Evolutionary conservation across 2,797 vertebrate genomes (phyloP).

Genomic region (Eidolon dupreanum): DNA sequence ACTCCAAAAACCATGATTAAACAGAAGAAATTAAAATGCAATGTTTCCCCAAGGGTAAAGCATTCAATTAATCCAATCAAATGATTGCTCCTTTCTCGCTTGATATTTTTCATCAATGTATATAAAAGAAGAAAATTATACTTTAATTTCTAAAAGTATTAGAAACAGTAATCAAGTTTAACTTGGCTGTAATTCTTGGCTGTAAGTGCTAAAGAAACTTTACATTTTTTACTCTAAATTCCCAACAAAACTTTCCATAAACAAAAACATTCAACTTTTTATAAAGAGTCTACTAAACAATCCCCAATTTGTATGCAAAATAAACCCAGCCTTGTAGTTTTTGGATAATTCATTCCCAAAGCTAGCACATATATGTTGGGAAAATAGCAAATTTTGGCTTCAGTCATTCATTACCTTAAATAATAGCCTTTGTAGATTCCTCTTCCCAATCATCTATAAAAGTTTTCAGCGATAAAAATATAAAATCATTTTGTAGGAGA

Average conservation of each 20-base stretch:
- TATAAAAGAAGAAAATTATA: constrained; percentile 46
- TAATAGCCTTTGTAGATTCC: not conserved
- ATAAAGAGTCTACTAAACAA: not conserved
- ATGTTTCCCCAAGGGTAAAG: constrained; percentile 41
- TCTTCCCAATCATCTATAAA: not conserved
- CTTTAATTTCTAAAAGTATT: constrained; percentile 42
- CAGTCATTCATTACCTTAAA: not conserved
- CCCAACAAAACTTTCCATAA: constrained; percentile 39
- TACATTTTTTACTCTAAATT: constrained; percentile 46
- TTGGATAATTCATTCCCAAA: not conserved
- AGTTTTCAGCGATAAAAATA: not conserved
- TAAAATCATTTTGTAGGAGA: not conserved
- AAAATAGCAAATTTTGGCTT: not conserved
- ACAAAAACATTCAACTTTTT: constrained; percentile 28
- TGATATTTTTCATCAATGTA: constrained; percentile 42
- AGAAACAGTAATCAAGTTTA: constrained; percentile 36
- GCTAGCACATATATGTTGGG: not conserved
- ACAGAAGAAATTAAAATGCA: constrained; percentile 48
- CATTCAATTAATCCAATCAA: constrained; percentile 51
- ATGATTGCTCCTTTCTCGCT: constrained; percentile 42
- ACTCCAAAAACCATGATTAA: constrained; percentile 32
- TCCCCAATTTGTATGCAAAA: not conserved
- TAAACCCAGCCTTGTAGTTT: constrained; percentile 32
- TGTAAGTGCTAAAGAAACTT: not conserved
- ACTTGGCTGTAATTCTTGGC: not conserved